phyloP scores from a whole-genome alignment of 2,113 vertebrate species.

The Eonycteris spelaea region DNA sequence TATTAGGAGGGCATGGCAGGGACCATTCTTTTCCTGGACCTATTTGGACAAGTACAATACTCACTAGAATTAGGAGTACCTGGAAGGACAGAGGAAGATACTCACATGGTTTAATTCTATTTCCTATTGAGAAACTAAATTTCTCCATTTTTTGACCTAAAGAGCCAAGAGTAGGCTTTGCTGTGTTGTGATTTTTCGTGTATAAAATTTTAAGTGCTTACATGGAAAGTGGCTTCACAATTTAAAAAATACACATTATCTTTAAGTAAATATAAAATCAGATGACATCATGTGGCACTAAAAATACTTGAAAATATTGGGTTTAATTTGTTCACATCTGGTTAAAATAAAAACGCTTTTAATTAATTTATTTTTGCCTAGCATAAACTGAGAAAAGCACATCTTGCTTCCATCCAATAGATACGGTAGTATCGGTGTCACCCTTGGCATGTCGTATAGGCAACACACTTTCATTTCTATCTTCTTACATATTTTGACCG shows the following conservation, averaged over 20 bases:
- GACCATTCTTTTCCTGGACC: neutral
- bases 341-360: conserved; percentile 74
- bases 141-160: conserved; percentile 13
- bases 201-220: neutral
- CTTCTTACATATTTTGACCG: neutral
- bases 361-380: neutral
- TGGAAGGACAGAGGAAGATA: neutral
- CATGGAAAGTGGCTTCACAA: neutral
- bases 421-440: neutral
- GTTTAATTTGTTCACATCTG: conserved; percentile 69
- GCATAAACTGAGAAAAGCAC: conserved; percentile 57
- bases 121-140: neutral
- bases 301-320: conserved; percentile 70
- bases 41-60: neutral
- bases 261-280: conserved; percentile 43
- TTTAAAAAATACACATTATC: conserved; percentile 24
- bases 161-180: neutral
- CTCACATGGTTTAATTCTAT: neutral
- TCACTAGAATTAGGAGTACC: neutral
- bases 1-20: neutral
- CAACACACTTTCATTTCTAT: neutral
- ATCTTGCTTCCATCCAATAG: conserved; percentile 17
- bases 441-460: neutral
- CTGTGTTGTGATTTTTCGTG: neutral
- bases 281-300: conserved; percentile 50